Percentiles rank a stretch among this genome's conserved stretches.
phyloP scores from a whole-genome alignment of 2,113 vertebrate species.

The Stegostoma tigrinum region DNA sequence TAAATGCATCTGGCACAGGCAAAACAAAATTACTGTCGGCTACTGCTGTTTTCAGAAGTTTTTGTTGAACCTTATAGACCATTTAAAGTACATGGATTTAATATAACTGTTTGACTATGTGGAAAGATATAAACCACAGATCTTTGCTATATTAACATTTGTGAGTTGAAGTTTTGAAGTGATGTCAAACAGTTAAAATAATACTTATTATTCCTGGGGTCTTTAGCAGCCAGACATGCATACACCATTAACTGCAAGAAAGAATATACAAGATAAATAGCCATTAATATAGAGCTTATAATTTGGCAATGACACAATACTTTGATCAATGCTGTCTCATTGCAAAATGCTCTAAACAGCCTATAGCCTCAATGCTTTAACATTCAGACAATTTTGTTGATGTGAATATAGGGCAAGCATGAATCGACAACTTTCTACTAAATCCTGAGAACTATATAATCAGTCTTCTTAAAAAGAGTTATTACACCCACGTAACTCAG shows the following conservation, averaged over 20 bases:
- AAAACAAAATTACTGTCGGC: background rate
- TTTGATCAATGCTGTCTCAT: background rate
- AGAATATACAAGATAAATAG: background rate
- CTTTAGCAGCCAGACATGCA: background rate
- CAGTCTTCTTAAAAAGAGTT: background rate
- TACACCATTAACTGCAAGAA: background rate
- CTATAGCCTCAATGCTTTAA: background rate
- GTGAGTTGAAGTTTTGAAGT: background rate
- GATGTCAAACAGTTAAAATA: background rate
- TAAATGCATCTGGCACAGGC: background rate
- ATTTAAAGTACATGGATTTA: background rate
- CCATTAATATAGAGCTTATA: background rate
- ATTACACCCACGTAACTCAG: background rate
- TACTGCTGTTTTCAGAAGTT: background rate
- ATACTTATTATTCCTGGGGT: background rate
- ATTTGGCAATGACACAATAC: background rate
- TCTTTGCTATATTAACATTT: background rate
- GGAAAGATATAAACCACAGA: background rate
- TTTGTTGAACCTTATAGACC: background rate
- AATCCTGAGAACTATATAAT: background rate
- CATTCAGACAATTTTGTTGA: background rate
- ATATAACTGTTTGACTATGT: background rate
- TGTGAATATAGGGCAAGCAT: background rate
- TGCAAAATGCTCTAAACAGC: background rate
- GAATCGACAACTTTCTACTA: background rate